phyloP scores from a whole-genome alignment of 2,888 invertebrate genomes.

The Pheosia gnoma region DNA sequence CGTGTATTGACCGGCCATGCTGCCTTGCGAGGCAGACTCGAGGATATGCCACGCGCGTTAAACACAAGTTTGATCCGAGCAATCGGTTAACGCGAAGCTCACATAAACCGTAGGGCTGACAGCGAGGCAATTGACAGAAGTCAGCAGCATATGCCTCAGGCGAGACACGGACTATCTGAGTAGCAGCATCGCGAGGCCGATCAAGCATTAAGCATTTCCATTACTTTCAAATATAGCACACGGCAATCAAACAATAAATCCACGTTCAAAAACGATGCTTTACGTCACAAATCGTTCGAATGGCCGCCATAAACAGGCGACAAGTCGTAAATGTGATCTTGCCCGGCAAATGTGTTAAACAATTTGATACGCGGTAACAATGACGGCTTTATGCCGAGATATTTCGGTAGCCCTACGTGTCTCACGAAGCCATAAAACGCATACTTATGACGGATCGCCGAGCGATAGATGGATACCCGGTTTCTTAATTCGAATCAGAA shows the following conservation, averaged over 20 bases:
- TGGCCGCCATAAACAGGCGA: conserved; percentile 67
- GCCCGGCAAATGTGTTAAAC: conserved; percentile 72
- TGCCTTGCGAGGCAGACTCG: too few relatives aligned
- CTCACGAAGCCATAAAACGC: conserved; percentile 74
- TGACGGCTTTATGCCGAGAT: conserved; percentile 77
- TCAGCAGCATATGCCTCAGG: too few relatives aligned
- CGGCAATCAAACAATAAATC: conserved; percentile 40
- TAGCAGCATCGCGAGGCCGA: too few relatives aligned
- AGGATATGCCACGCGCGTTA: too few relatives aligned
- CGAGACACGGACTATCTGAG: too few relatives aligned
- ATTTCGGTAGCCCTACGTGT: conserved; percentile 72
- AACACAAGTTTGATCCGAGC: too few relatives aligned
- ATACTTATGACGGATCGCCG: conserved; percentile 71
- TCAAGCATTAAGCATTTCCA: not conserved
- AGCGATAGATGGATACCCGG: conserved; percentile 65
- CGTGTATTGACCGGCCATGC: too few relatives aligned
- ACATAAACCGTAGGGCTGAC: too few relatives aligned
- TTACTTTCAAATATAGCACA: not conserved
- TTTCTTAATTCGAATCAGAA: conserved; percentile 39
- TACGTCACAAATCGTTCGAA: conserved; percentile 64
- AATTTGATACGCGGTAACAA: conserved; percentile 76
- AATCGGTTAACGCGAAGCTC: too few relatives aligned
- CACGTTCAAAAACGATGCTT: conserved; percentile 52
- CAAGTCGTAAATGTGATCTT: conserved; percentile 67
- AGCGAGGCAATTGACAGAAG: too few relatives aligned